A percentile compares a stretch with the other conserved stretches of the same genome.
Evolutionary conservation across 2,797 vertebrate species (phyloP).

Genomic region (Cryptoprocta ferox): DNA sequence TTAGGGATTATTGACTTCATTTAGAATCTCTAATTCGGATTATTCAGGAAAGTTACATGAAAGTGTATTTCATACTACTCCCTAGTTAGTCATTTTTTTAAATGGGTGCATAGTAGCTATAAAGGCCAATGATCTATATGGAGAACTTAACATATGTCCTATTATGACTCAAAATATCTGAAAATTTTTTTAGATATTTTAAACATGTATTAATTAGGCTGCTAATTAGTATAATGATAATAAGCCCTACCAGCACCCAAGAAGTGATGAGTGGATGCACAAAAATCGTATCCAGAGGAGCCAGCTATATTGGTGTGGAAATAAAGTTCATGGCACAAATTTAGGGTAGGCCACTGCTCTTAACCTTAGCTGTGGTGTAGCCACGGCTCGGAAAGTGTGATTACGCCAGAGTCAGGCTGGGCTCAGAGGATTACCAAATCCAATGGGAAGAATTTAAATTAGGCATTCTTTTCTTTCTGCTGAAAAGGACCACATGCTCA

Average conservation of each 20-base stretch:
- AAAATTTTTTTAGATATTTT: constrained; percentile 47
- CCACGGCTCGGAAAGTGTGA: not conserved
- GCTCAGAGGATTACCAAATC: not conserved
- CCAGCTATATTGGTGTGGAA: not conserved
- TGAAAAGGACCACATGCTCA: not conserved
- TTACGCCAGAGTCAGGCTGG: not conserved
- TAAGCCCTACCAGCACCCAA: not conserved
- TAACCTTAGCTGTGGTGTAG: not conserved
- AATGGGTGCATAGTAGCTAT: constrained; percentile 3
- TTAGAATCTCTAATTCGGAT: constrained; percentile 33
- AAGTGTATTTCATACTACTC: constrained; percentile 27
- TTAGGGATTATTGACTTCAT: not conserved
- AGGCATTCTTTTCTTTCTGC: not conserved
- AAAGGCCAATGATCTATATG: constrained; percentile 55
- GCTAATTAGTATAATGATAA: constrained; percentile 16
- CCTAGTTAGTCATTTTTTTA: constrained; percentile 58
- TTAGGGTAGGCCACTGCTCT: not conserved
- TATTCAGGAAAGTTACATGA: not conserved
- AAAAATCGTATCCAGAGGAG: not conserved
- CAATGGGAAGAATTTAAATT: not conserved
- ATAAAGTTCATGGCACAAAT: not conserved
- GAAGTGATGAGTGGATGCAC: not conserved
- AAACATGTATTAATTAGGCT: constrained; percentile 56
- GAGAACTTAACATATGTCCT: constrained; percentile 54
- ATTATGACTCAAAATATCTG: constrained; percentile 55